phyloP scores from a whole-genome alignment of 2,888 invertebrate genomes.

The Hydriomena furcata region DNA sequence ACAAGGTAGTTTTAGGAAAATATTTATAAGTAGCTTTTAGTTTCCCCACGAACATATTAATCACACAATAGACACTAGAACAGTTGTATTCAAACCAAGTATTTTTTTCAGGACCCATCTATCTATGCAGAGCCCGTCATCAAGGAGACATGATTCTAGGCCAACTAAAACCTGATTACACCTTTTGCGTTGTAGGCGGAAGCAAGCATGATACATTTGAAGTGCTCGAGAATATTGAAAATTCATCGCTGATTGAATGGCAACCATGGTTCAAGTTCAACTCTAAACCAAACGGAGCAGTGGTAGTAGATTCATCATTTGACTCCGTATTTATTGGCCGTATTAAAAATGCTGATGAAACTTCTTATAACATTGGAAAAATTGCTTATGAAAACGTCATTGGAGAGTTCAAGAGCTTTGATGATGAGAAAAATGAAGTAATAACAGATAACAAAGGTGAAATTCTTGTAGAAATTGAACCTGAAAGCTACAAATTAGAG shows the following conservation, averaged over 20 bases:
- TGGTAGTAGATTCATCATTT: slow-evolving; percentile 80
- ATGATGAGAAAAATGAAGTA: slow-evolving; percentile 83
- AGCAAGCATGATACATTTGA: slow-evolving; percentile 86
- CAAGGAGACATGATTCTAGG: slow-evolving; percentile 90
- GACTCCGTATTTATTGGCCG: slow-evolving; percentile 71
- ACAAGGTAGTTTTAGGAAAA: slow-evolving; percentile 62
- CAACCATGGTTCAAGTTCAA: slow-evolving; percentile 88
- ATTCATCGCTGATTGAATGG: slow-evolving; percentile 90
- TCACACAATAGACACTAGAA: neutral
- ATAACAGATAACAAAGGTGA: slow-evolving; percentile 85
- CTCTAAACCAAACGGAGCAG: slow-evolving; percentile 87
- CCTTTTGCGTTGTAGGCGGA: slow-evolving; percentile 86
- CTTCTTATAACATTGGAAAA: slow-evolving; percentile 87
- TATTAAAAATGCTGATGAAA: slow-evolving; percentile 57
- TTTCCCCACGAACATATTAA: no score
- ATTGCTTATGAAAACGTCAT: slow-evolving; percentile 86
- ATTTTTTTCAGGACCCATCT: slow-evolving; percentile 77
- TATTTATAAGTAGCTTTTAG: no score
- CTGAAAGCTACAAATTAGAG: slow-evolving; percentile 89
- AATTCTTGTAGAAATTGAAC: slow-evolving; percentile 91
- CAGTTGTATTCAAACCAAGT: neutral
- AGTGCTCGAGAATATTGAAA: slow-evolving; percentile 90
- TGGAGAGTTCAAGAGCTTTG: slow-evolving; percentile 87
- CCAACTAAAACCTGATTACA: slow-evolving; percentile 83
- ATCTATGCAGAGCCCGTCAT: slow-evolving; percentile 89